These are phyloP conservation scores for Marasmarcha lunaedactyla DNA, from an alignment of 2,888 invertebrate species.

Conservation along the genomic window DNA sequence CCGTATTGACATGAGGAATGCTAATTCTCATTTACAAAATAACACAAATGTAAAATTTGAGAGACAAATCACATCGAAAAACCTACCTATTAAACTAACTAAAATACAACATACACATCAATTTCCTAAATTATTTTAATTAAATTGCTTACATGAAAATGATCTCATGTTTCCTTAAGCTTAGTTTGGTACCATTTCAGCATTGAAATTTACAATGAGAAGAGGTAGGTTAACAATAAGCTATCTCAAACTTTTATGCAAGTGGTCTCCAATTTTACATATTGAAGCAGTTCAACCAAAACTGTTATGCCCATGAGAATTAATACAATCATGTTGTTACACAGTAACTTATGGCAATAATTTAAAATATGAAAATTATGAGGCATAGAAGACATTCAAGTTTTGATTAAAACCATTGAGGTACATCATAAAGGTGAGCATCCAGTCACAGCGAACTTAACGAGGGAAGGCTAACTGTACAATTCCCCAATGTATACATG, in stretches of 20 bases:
- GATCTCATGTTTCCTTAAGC: conserved; percentile 38
- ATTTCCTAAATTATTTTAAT: conserved; percentile 53
- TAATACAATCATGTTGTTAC: neutral
- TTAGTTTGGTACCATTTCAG: conserved; percentile 64
- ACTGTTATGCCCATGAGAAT: conserved; percentile 29
- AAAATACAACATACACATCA: conserved; percentile 69
- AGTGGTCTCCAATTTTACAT: conserved; percentile 65
- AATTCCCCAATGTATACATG: conserved; percentile 67
- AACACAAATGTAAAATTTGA: conserved; percentile 70
- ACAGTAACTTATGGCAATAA: conserved; percentile 10
- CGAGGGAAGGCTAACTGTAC: conserved; percentile 70
- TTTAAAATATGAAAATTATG: conserved; percentile 32
- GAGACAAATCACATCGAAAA: conserved; percentile 68
- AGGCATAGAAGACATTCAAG: conserved; percentile 42
- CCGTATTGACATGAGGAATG: conserved; percentile 72
- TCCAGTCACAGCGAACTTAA: conserved; percentile 69
- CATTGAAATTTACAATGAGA: conserved; percentile 65
- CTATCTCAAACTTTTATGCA: conserved; percentile 34
- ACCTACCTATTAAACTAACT: conserved; percentile 67
- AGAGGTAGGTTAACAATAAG: conserved; percentile 67
- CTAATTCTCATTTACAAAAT: conserved; percentile 70
- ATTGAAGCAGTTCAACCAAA: conserved; percentile 51
- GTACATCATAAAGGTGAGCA: conserved; percentile 53
- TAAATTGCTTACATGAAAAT: conserved; percentile 30
- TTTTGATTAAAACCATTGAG: conserved; percentile 57